Conservation (phyloP, 2,113 vertebrate genomes). For the Cheilinus undulatus region DNA sequence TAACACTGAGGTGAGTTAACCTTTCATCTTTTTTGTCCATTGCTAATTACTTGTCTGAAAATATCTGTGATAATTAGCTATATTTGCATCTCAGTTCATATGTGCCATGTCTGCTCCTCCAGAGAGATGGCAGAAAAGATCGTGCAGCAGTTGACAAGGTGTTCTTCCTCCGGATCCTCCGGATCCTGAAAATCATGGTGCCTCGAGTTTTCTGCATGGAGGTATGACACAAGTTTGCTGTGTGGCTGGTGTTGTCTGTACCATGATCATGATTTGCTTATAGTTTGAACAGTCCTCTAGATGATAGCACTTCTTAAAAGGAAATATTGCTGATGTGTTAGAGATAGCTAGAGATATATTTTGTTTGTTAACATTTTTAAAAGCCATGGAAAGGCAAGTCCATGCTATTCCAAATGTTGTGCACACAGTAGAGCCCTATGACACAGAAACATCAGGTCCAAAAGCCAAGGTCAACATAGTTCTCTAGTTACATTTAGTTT, state of each 20-base stretch:
- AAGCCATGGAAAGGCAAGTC: not conserved
- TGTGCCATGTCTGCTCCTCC: conserved; percentile 27
- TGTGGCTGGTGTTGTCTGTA: not conserved
- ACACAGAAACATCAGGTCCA: conserved; percentile 35
- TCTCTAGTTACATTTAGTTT: conserved; percentile 29
- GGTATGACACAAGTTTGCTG: conserved; percentile 80
- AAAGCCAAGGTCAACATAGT: conserved; percentile 29
- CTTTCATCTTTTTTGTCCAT: not conserved
- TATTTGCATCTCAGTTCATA: not conserved
- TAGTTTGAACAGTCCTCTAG: not conserved
- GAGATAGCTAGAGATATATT: not conserved
- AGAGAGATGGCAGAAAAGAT: conserved; percentile 94
- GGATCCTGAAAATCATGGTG: conserved; percentile 91
- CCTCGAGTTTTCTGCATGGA: conserved; percentile 92
- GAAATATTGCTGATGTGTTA: not conserved
- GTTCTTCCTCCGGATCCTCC: conserved; percentile 88
- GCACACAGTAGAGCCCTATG: conserved; percentile 32
- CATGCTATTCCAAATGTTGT: not conserved
- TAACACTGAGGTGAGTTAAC: conserved; percentile 87
- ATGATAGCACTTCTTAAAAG: too few species aligned
- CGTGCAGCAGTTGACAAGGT: conserved; percentile 90
- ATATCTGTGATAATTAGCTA: not conserved
- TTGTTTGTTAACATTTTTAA: not conserved
- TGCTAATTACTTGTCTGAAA: not conserved
- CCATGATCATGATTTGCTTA: not conserved